Evolutionary conservation across 2,888 invertebrate genomes (phyloP).

Genomic region (Amphipoea lucens): DNA sequence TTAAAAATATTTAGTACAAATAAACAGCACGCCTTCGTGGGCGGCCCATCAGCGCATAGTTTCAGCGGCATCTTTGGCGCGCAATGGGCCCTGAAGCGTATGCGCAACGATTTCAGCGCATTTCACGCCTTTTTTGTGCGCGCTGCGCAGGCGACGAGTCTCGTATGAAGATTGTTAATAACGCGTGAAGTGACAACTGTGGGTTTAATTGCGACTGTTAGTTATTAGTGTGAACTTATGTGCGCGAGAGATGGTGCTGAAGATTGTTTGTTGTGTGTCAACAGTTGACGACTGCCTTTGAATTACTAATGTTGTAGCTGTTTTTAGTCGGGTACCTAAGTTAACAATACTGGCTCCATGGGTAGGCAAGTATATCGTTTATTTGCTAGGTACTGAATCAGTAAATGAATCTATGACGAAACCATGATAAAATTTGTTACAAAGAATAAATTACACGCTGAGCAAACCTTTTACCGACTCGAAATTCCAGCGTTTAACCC

Average conservation of each 20-base stretch:
- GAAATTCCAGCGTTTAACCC: neutral
- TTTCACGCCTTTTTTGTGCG: constrained; percentile 87
- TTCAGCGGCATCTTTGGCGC: constrained; percentile 85
- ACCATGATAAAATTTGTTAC: neutral
- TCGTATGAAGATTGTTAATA: constrained; percentile 81
- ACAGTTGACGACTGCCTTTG: constrained; percentile 17
- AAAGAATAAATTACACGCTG: neutral
- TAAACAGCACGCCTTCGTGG: constrained; percentile 78
- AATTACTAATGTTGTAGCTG: neutral
- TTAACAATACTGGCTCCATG: neutral
- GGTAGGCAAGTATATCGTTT: neutral
- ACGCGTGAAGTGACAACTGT: constrained; percentile 85
- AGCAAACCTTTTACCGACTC: constrained; percentile 12
- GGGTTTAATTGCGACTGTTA: constrained; percentile 80
- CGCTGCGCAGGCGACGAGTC: constrained; percentile 69
- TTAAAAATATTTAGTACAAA: constrained; percentile 53
- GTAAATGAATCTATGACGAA: neutral
- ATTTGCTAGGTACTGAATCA: neutral
- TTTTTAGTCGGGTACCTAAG: neutral
- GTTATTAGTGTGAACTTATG: constrained; percentile 65
- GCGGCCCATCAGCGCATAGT: constrained; percentile 85
- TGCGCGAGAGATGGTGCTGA: constrained; percentile 40
- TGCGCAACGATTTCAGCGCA: constrained; percentile 83
- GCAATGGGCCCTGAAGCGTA: constrained; percentile 87
- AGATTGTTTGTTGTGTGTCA: constrained; percentile 37